Evolutionary conservation across 2,113 vertebrate species (phyloP).

Genomic region (Onychostruthus taczanowskii): DNA sequence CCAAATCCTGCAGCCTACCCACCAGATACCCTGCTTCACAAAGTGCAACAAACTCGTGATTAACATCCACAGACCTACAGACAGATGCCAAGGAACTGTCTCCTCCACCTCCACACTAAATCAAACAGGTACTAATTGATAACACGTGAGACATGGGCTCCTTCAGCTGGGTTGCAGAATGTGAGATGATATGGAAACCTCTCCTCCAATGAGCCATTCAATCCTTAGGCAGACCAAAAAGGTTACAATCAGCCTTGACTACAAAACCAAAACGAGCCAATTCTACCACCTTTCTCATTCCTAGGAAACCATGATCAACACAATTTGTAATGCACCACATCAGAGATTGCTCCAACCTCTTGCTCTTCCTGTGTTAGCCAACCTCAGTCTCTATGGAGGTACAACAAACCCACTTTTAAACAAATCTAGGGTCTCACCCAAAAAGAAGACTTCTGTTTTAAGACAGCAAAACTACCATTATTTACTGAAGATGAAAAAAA

Average conservation of each 20-base stretch:
- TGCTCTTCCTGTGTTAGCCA: not conserved
- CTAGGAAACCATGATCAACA: not conserved
- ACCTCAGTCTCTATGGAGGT: not conserved
- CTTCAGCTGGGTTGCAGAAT: accelerated
- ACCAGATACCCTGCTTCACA: not conserved
- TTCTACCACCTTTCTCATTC: not conserved
- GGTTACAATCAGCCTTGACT: not conserved
- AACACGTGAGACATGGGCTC: accelerated
- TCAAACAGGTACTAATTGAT: too few relatives aligned
- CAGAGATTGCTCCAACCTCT: not conserved
- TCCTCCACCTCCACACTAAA: not conserved
- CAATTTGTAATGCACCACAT: not conserved
- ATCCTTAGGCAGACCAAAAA: not conserved
- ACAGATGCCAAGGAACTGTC: not conserved
- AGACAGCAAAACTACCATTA: not conserved
- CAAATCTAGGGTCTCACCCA: not conserved
- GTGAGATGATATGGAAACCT: not conserved
- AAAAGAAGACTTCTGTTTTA: not conserved
- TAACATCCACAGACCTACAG: not conserved
- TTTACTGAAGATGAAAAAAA: not conserved
- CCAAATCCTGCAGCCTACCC: not conserved
- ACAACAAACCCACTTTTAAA: not conserved
- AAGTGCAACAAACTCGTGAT: not conserved
- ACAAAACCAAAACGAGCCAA: not conserved
- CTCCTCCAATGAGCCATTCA: not conserved